Base-by-base conservation (phyloP, 2,888 invertebrate species). In the Tenthredo mesomela region DNA sequence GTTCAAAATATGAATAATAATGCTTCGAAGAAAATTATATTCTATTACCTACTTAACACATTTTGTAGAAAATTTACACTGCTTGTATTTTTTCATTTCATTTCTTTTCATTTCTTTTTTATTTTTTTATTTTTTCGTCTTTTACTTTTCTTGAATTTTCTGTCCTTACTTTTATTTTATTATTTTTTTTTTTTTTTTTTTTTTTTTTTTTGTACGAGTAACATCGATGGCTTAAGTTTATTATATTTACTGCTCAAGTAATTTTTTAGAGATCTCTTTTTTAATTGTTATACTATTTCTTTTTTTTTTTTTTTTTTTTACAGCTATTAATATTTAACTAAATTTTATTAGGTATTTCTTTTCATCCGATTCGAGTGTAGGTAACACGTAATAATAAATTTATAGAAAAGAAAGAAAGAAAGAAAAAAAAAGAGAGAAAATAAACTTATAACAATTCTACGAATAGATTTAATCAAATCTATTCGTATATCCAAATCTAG, bases 181-280 rank as follows among this genome's bases (percentile, higher is more conserved):
- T 86, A 85, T 89, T 89, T 89, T 87, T 92, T 37, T 29, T 2
- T 29, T 29, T 1, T 2, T 88, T 86, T 85, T 89, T 89, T 89
- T 87, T 92, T 37, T 37, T 37, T 37, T 37, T 37, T 37, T 92
- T 91, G 91, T 92, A 92, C 91, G 91, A 91, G 88, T 90, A 92
- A 92, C 91, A 92, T 92, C 90, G 90, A 92, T 92, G 91, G 89
- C 91, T 92, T 91, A 90, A 89, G 87, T 89, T 91, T 89, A 90
- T 82, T 86, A 29, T 86, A 29, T 29, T 77, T 77, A 40, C 25
- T 47, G 25, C 18, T 43, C 40, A 15, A 43, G n/a, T 73, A 73
- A 21, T 73, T 43, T 18, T n/a, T n/a, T 7, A 18, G 37, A 37
- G 37, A 37, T 10, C 21, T n/a, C 12, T 71, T 43, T 43, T 43